Conservation (phyloP, 2,888 invertebrate genomes). For the Tachystola acroxantha region DNA sequence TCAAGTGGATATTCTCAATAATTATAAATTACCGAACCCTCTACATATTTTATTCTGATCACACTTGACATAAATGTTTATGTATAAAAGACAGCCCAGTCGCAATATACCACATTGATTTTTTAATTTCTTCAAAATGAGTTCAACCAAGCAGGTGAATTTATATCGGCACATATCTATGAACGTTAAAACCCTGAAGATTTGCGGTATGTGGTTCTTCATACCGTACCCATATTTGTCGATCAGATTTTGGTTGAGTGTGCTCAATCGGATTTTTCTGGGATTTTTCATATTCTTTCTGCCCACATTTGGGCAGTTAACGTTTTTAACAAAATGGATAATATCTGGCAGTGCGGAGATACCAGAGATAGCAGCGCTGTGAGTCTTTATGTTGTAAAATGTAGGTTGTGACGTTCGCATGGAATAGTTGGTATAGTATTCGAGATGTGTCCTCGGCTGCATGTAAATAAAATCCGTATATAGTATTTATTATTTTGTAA, state of each 20-base stretch:
- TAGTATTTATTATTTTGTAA: too few species aligned
- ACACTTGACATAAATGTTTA: too few species aligned
- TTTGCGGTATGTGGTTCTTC: constrained; percentile 38
- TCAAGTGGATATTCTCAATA: too few species aligned
- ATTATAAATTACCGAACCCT: too few species aligned
- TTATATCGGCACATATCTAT: constrained; percentile 32
- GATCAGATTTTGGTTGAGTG: constrained; percentile 29
- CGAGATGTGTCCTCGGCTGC: too few species aligned
- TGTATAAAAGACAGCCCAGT: too few species aligned
- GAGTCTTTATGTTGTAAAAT: too few species aligned
- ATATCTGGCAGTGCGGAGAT: constrained; percentile 32
- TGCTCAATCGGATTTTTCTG: constrained; percentile 25
- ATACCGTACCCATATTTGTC: constrained; percentile 32
- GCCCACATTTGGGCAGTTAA: constrained; percentile 33
- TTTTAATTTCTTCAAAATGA: not conserved
- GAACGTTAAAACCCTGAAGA: constrained; percentile 33
- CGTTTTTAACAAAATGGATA: constrained; percentile 33
- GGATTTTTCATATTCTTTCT: constrained; percentile 29
- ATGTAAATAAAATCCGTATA: too few species aligned
- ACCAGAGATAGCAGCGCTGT: constrained; percentile 42
- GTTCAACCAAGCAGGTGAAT: constrained; percentile 15
- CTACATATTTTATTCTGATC: too few species aligned
- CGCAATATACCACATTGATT: too few species aligned
- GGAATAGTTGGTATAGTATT: too few species aligned
- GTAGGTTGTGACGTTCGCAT: too few species aligned